A percentile compares a stretch with the other conserved stretches of the same genome.
Evolutionary conservation across 2,888 invertebrate species (phyloP).

Genomic region (Diogma glabrata): DNA sequence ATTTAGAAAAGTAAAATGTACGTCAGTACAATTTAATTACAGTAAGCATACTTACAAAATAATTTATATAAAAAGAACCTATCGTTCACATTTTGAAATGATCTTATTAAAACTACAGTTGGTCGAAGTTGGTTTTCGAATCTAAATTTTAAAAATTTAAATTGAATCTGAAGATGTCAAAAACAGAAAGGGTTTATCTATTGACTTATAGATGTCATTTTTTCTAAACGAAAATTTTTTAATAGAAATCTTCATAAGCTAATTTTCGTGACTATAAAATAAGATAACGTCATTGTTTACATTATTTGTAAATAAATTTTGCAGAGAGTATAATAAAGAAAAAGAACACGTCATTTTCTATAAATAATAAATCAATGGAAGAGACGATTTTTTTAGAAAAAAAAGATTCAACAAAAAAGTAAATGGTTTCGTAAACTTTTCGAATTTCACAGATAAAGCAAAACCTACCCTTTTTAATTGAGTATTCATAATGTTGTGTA

Average conservation of each 20-base stretch:
- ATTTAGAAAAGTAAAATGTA: no score
- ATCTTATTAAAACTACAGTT: no score
- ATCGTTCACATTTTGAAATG: no score
- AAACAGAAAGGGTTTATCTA: not conserved
- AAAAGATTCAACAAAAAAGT: no score
- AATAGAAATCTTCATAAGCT: not conserved
- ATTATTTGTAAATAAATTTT: no score
- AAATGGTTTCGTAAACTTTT: no score
- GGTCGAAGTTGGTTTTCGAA: no score
- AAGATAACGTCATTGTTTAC: constrained; percentile 8
- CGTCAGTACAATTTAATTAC: no score
- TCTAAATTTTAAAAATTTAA: not conserved
- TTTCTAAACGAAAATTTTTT: not conserved
- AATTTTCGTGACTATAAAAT: not conserved
- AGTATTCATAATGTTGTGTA: constrained; percentile 94
- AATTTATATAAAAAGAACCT: no score
- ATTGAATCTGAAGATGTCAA: not conserved
- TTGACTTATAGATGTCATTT: not conserved
- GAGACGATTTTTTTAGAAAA: not conserved
- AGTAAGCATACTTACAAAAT: no score
- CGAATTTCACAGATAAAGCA: no score
- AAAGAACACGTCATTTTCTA: constrained; percentile 7
- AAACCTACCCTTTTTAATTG: constrained; percentile 83
- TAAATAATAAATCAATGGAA: constrained; percentile 1
- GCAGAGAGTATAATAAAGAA: no score